A percentile compares a stretch with the other conserved stretches of the same genome.
phyloP scores from a whole-genome alignment of 2,888 invertebrate genomes.

The Thalpophila matura region DNA sequence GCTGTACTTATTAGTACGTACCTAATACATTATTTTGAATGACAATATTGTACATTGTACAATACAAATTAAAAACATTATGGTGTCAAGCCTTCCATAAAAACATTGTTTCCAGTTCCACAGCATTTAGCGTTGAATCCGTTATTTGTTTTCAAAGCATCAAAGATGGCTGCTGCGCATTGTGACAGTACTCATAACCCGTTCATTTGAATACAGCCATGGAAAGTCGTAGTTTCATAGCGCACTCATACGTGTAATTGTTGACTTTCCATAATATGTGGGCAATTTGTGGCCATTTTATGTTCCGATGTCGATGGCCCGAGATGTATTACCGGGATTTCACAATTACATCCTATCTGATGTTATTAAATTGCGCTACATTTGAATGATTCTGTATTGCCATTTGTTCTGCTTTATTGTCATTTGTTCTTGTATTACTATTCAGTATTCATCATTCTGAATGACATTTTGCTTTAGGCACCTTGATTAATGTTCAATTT shows the following conservation, averaged over 20 bases:
- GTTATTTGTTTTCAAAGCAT: slow-evolving; percentile 50
- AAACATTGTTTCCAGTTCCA: slow-evolving; percentile 33
- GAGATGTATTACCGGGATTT: slow-evolving; percentile 46
- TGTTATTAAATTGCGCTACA: slow-evolving; percentile 46
- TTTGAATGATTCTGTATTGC: slow-evolving; percentile 42
- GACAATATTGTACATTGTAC: slow-evolving; percentile 1
- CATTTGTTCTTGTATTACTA: slow-evolving; percentile 27
- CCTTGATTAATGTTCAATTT: slow-evolving; percentile 10
- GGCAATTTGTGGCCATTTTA: slow-evolving; percentile 59
- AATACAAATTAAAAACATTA: slow-evolving; percentile 8
- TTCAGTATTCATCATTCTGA: slow-evolving; percentile 8
- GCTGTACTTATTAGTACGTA: too few species aligned
- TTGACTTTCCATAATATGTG: slow-evolving; percentile 76
- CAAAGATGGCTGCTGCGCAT: slow-evolving; percentile 50
- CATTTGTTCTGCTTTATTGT: slow-evolving; percentile 26
- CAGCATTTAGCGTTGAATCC: slow-evolving; percentile 31
- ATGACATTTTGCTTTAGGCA: not conserved
- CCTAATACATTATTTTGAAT: too few species aligned
- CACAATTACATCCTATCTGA: slow-evolving; percentile 42
- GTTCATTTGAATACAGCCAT: slow-evolving; percentile 66
- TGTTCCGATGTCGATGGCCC: slow-evolving; percentile 51
- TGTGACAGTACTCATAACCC: slow-evolving; percentile 58
- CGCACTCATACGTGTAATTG: slow-evolving; percentile 82
- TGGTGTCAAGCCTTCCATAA: slow-evolving; percentile 22
- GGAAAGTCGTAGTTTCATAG: slow-evolving; percentile 76